Conservation (phyloP, 1,140 invertebrate species). For the Tetranychus urticae region DNA sequence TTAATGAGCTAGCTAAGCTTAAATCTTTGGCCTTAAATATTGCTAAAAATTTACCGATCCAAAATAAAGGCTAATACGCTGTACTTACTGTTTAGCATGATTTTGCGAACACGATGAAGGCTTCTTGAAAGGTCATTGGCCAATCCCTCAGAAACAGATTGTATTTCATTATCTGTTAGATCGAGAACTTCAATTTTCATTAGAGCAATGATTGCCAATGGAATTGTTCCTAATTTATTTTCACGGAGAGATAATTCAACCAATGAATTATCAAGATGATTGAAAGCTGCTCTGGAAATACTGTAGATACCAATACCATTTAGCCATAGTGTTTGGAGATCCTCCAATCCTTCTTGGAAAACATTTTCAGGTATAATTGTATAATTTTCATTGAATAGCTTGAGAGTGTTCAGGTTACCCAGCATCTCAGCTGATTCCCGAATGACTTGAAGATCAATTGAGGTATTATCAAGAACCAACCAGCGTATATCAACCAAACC, state of each 20-base stretch:
- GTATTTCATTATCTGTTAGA: constrained; percentile 5
- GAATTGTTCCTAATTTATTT: constrained; percentile 6
- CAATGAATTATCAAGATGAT: constrained; percentile 8
- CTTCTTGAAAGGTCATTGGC: background rate
- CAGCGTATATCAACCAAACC: constrained; percentile 6
- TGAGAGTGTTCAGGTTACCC: background rate
- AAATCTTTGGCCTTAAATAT: background rate
- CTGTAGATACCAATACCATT: constrained; percentile 5
- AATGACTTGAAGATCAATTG: constrained; percentile 6
- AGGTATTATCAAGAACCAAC: constrained; percentile 6
- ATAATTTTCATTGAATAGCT: constrained; percentile 7
- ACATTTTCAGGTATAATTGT: constrained; percentile 2
- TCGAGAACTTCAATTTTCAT: constrained; percentile 8
- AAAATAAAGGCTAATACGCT: background rate
- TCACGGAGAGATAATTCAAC: constrained; percentile 1
- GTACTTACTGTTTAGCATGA: constrained; percentile 5
- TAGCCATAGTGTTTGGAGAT: constrained; percentile 1
- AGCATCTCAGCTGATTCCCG: constrained; percentile 5
- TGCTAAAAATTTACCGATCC: background rate
- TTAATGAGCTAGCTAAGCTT: too few species aligned
- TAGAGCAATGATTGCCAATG: constrained; percentile 2
- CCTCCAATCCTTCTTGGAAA: constrained; percentile 7
- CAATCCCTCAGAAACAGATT: constrained; percentile 1
- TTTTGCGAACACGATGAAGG: constrained; percentile 3
- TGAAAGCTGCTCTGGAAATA: constrained; percentile 4